Percentiles rank a stretch among this genome's conserved stretches.
Evolutionary conservation across 2,113 vertebrate species (phyloP).

Genomic region (Actenoides hombroni): DNA sequence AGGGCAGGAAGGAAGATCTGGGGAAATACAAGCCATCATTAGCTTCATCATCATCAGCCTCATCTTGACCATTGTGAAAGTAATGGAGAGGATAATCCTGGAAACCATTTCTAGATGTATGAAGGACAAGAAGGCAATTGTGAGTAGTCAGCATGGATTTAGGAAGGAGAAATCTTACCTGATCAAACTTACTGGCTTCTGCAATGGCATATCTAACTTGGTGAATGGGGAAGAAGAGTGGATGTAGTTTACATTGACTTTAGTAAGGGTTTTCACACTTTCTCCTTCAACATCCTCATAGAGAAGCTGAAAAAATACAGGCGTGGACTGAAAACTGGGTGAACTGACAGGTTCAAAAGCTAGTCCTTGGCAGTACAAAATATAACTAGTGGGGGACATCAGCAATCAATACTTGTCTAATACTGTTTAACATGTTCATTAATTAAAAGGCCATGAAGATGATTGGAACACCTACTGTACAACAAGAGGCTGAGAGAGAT

Average conservation of each 20-base stretch:
- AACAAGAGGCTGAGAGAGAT: neutral
- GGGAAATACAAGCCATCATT: neutral
- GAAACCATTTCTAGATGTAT: neutral
- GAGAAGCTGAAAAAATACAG: neutral
- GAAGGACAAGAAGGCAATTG: neutral
- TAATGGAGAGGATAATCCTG: neutral
- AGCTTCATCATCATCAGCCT: neutral
- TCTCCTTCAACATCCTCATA: neutral
- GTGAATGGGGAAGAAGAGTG: neutral
- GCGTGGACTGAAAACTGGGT: neutral
- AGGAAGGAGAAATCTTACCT: neutral
- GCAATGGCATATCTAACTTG: neutral
- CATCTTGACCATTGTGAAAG: accelerated
- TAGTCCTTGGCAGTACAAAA: neutral
- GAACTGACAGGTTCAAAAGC: neutral
- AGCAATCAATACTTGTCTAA: neutral
- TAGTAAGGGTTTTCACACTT: neutral
- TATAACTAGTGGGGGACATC: neutral
- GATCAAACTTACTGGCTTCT: neutral
- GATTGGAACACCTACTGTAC: neutral
- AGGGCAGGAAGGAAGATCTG: neutral
- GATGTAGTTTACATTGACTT: neutral
- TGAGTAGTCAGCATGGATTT: neutral
- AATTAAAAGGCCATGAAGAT: neutral
- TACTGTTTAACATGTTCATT: neutral